These are phyloP conservation scores for Pipistrellus pipistrellus DNA, from an alignment of 2,797 vertebrate genomes.

Conservation along the genomic window DNA sequence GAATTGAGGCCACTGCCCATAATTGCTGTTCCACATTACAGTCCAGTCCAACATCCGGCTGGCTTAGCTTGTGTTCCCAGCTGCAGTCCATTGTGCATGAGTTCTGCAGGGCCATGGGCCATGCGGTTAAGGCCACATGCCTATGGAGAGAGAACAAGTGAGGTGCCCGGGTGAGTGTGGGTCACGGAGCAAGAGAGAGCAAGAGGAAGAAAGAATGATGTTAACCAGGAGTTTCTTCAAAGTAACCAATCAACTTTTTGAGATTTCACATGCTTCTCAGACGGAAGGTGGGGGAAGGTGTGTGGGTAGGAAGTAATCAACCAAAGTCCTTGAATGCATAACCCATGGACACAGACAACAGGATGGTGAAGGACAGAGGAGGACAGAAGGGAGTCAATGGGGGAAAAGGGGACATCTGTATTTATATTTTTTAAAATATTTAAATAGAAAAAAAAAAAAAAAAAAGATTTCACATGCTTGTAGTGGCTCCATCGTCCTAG, in stretches of 20 bases:
- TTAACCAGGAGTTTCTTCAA: not conserved
- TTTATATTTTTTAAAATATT: too few relatives aligned
- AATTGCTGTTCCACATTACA: not conserved
- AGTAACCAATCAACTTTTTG: not conserved
- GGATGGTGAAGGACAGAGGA: too few relatives aligned
- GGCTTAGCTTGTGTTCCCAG: not conserved
- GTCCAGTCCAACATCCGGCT: not conserved
- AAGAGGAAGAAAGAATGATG: not conserved
- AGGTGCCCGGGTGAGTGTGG: not conserved
- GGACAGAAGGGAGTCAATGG: too few relatives aligned
- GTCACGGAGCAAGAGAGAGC: not conserved
- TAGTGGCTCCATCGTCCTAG: not conserved
- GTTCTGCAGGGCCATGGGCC: not conserved
- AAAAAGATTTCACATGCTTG: not conserved
- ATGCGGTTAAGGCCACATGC: not conserved
- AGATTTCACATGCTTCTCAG: not conserved
- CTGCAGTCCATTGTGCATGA: not conserved
- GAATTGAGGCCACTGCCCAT: not conserved
- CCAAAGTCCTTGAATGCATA: too few relatives aligned
- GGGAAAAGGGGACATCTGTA: too few relatives aligned
- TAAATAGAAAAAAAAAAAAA: not conserved
- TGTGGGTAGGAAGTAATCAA: too few relatives aligned
- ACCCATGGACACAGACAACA: too few relatives aligned
- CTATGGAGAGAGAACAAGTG: not conserved
- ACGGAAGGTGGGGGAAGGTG: too few relatives aligned